phyloP scores from a whole-genome alignment of 2,113 vertebrate genomes.

The Zosterops japonicus region DNA sequence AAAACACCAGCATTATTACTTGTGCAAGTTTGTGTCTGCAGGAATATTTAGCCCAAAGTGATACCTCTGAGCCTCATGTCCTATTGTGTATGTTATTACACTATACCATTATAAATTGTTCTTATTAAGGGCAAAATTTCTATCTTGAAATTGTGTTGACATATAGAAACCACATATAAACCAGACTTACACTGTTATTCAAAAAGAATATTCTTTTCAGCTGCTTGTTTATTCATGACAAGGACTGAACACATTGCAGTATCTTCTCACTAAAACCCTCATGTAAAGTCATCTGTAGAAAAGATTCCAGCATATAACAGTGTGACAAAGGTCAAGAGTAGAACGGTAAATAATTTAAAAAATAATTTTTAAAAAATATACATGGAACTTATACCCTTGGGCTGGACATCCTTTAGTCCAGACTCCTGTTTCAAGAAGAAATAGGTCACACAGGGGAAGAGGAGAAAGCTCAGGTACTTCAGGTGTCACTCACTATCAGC shows the following conservation, averaged over 20 bases:
- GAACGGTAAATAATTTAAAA: background rate
- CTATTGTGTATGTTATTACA: background rate
- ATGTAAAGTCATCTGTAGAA: background rate
- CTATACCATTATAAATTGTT: background rate
- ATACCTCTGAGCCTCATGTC: background rate
- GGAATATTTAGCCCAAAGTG: background rate
- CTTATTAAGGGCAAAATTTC: background rate
- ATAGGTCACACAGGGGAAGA: background rate
- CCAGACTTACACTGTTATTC: background rate
- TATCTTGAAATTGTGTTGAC: background rate
- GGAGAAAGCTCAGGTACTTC: background rate
- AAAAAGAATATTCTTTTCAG: background rate
- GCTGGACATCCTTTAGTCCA: background rate
- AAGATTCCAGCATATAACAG: background rate
- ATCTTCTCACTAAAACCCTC: background rate
- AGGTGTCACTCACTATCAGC: background rate
- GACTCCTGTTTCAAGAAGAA: background rate
- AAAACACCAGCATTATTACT: background rate
- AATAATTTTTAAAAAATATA: background rate
- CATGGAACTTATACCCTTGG: background rate
- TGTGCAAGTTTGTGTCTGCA: background rate
- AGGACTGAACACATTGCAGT: background rate
- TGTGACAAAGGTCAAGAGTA: background rate
- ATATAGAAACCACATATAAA: background rate
- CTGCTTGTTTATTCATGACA: background rate